These are phyloP conservation scores for Anas platyrhynchos DNA, from an alignment of 2,113 vertebrate genomes.

Conservation along the genomic window DNA sequence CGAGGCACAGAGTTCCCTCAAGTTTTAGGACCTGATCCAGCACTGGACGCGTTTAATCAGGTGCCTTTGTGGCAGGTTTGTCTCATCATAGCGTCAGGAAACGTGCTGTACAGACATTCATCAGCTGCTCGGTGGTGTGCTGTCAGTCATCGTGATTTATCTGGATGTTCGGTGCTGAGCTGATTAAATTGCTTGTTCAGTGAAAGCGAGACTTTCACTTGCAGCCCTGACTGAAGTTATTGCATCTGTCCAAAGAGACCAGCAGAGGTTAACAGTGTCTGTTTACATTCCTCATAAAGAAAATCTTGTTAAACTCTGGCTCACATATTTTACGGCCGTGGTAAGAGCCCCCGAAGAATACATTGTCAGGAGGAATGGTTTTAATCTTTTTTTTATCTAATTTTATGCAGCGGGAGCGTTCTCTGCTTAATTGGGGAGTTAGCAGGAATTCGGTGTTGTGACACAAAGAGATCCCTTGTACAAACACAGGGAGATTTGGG, in stretches of 20 bases:
- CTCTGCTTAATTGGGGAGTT: neutral
- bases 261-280: constrained; percentile 15
- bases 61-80: neutral
- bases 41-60: neutral
- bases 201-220: neutral
- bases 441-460: neutral
- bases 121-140: neutral
- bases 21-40: neutral
- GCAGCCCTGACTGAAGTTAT: neutral
- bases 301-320: constrained; percentile 26
- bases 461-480: neutral
- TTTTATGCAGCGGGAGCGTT: neutral
- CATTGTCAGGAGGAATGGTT: neutral
- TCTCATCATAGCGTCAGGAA: neutral
- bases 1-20: neutral
- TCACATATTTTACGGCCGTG: neutral
- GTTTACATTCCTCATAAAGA: constrained; percentile 16
- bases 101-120: neutral
- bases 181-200: neutral
- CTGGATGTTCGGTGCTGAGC: neutral
- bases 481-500: neutral
- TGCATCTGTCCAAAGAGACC: neutral
- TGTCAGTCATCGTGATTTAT: constrained; percentile 18
- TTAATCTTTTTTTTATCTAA: neutral
- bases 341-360: neutral